Conservation (phyloP, 2,888 invertebrate genomes). For the Linnaemya tessellans region DNA sequence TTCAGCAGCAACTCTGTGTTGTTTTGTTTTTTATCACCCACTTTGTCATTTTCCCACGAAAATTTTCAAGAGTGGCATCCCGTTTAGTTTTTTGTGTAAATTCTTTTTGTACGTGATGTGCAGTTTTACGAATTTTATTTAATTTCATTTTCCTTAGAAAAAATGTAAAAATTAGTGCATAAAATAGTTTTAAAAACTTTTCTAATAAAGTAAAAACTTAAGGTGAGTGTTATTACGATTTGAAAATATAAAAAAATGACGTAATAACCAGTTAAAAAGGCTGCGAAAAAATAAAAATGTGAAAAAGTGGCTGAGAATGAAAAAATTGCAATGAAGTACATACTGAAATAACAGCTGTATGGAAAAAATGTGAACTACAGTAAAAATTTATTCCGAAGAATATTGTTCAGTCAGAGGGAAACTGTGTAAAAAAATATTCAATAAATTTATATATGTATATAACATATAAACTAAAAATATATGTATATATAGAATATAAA, state of each 20-base stretch:
- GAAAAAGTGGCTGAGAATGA: conserved; percentile 47
- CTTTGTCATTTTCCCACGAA: neutral
- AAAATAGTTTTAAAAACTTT: conserved; percentile 71
- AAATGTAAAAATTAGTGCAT: conserved; percentile 73
- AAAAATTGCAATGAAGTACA: conserved; percentile 66
- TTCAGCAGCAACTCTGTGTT: neutral
- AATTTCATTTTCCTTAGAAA: conserved; percentile 68
- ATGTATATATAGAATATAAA: neutral
- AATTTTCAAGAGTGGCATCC: conserved; percentile 17
- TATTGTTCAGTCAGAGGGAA: neutral
- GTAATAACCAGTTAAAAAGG: conserved; percentile 59
- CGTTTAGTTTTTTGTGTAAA: conserved; percentile 61
- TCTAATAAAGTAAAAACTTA: conserved; percentile 68
- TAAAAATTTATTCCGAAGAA: neutral
- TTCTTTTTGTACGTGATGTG: conserved; percentile 70
- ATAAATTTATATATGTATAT: neutral
- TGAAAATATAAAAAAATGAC: conserved; percentile 47
- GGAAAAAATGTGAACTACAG: conserved; percentile 2
- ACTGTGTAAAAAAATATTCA: neutral
- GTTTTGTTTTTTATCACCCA: neutral
- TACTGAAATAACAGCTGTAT: conserved; percentile 70
- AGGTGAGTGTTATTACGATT: conserved; percentile 61
- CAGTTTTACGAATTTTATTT: conserved; percentile 70
- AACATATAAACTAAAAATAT: neutral
- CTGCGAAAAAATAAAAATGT: conserved; percentile 30